A percentile compares a stretch with the other conserved stretches of the same genome.
These are phyloP conservation scores for Ptychodera flava DNA, from an alignment of 35 echinoderm and acorn worm species.

Conservation along the genomic window DNA sequence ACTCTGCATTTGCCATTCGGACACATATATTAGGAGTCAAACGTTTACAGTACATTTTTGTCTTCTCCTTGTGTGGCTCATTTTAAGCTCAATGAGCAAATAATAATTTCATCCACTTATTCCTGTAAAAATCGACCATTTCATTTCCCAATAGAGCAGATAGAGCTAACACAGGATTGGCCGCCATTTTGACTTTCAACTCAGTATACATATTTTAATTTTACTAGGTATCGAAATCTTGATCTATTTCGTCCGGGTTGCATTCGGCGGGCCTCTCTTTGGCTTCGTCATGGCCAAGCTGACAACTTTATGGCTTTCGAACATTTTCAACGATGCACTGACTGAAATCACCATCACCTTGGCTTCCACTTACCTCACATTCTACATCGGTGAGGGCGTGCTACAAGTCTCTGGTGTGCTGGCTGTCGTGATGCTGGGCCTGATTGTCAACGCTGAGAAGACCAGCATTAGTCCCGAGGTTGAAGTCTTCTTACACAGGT, in stretches of 20 bases:
- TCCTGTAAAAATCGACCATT: background rate
- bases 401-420: conserved; percentile 70
- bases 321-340: conserved; percentile 97
- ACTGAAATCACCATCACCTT: conserved; percentile 94
- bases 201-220: background rate
- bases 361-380: conserved; percentile 75
- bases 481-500: conserved; percentile 96
- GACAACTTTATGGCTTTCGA: conserved; percentile 68
- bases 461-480: conserved; percentile 92
- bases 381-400: conserved; percentile 71
- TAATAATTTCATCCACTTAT: background rate
- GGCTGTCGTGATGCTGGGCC: conserved; percentile 71
- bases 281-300: conserved; percentile 68
- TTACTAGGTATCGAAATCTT: conserved; percentile 29
- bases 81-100: no score
- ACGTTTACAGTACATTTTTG: no score
- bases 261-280: conserved; percentile 61
- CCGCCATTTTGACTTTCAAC: background rate
- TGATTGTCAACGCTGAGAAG: conserved; percentile 86
- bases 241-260: conserved; percentile 69
- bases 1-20: no score
- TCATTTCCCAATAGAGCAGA: background rate
- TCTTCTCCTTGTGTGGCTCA: no score
- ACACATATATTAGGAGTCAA: no score
- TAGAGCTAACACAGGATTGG: background rate